phyloP scores from a whole-genome alignment of 2,797 vertebrate genomes.

The Danionella dracula region DNA sequence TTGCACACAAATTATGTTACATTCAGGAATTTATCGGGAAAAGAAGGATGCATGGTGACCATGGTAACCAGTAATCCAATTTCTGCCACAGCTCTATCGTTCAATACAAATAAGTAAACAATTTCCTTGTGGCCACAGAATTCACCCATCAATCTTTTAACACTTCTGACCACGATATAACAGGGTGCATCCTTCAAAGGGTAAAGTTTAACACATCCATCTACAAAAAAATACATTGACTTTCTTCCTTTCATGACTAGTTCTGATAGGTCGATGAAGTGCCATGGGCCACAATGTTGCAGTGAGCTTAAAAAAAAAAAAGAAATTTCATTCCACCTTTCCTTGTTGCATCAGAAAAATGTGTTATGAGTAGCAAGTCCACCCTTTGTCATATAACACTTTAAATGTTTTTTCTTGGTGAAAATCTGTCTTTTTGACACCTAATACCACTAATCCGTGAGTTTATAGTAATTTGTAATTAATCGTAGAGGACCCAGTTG shows the following conservation, averaged over 20 bases:
- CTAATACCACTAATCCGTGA: no score
- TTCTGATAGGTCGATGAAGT: slow-evolving; percentile 21
- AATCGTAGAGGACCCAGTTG: no score
- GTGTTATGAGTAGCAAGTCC: slow-evolving; percentile 1
- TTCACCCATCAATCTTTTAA: no score
- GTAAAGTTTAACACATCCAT: slow-evolving; percentile 14
- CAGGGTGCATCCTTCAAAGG: slow-evolving; percentile 7
- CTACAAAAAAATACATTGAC: background rate
- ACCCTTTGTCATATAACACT: background rate
- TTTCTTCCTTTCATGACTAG: slow-evolving; percentile 24
- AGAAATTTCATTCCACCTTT: slow-evolving; percentile 14
- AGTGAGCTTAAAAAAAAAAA: slow-evolving; percentile 23
- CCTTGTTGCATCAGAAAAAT: slow-evolving; percentile 24
- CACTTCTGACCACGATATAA: no score
- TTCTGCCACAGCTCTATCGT: background rate
- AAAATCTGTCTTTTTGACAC: background rate
- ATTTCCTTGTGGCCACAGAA: no score
- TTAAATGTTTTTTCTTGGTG: background rate
- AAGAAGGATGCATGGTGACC: no score
- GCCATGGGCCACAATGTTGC: slow-evolving; percentile 12
- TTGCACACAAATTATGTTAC: no score
- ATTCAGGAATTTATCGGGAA: no score
- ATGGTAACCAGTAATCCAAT: no score
- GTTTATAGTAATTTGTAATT: no score
- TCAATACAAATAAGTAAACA: background rate